Evolutionary conservation across 2,888 invertebrate species (phyloP).

Genomic region (Anorthoa munda): DNA sequence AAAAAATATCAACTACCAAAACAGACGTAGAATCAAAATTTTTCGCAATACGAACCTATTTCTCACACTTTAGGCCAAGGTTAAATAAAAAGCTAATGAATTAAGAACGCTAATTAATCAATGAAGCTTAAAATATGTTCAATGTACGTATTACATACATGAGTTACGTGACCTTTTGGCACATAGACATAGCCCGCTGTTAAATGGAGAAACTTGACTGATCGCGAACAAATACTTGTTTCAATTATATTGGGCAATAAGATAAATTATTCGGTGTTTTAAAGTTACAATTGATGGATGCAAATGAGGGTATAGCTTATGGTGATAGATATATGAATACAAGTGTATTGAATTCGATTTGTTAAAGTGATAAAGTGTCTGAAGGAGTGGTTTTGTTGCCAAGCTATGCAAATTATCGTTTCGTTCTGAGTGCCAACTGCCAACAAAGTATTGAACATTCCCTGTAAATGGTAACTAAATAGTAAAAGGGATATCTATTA

Average conservation of each 20-base stretch:
- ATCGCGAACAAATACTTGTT: conserved; percentile 56
- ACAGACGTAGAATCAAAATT: background rate
- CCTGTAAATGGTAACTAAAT: background rate
- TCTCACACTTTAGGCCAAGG: conserved; percentile 2
- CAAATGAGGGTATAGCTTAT: background rate
- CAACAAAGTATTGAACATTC: background rate
- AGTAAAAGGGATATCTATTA: background rate
- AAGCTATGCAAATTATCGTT: conserved; percentile 10
- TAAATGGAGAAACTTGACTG: conserved; percentile 61
- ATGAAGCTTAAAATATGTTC: conserved; percentile 40
- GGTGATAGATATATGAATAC: background rate
- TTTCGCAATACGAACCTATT: background rate
- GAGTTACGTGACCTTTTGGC: conserved; percentile 62
- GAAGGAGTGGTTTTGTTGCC: conserved; percentile 13
- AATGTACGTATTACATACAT: conserved; percentile 41
- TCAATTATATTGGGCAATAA: conserved; percentile 61
- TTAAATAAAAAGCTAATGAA: conserved; percentile 10
- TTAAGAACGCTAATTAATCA: conserved; percentile 41
- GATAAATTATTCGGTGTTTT: conserved; percentile 42
- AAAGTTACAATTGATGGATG: conserved; percentile 27
- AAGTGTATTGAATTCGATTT: background rate
- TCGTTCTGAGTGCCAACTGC: conserved; percentile 4
- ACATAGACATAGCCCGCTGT: conserved; percentile 34
- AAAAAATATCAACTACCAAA: background rate
- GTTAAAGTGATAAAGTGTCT: background rate